Percentiles rank a stretch among this genome's conserved stretches.
Conservation (phyloP, 2,888 invertebrate genomes). For the Vesta saturnalis region DNA sequence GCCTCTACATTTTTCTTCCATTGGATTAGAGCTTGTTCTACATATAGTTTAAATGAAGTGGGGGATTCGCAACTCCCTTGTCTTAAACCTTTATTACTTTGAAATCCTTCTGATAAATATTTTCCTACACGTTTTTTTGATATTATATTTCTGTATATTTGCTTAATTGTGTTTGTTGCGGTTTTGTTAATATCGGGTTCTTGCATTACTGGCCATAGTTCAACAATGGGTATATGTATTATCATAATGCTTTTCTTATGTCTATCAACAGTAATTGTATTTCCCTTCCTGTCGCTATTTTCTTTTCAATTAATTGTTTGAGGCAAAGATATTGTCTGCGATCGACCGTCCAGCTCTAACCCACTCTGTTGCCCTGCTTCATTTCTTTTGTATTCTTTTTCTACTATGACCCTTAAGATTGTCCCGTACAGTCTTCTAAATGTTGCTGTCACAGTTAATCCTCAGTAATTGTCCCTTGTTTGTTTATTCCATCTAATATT, state of each 20-base stretch:
- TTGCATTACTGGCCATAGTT: not conserved
- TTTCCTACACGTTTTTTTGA: not conserved
- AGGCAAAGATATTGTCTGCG: not conserved
- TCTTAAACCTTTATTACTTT: not conserved
- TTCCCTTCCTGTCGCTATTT: not conserved
- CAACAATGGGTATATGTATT: not conserved
- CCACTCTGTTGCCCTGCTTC: not conserved
- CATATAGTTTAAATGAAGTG: not conserved
- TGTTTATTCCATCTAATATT: not conserved
- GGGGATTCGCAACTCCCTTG: not conserved
- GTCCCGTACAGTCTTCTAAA: not conserved
- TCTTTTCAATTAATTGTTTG: not conserved
- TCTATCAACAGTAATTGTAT: not conserved
- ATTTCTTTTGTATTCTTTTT: not conserved
- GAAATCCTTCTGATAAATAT: too few species aligned
- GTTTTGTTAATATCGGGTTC: not conserved
- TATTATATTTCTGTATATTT: not conserved
- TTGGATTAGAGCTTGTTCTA: not conserved
- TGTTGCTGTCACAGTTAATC: not conserved
- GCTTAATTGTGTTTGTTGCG: not conserved
- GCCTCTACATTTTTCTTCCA: constrained; percentile 1
- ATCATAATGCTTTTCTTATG: not conserved
- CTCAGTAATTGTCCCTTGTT: not conserved
- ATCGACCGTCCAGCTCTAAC: not conserved
- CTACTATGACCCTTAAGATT: not conserved